Evolutionary conservation across 2,888 invertebrate species (phyloP), one percentile per base, ranked within the genome.

Genomic region (Campoplex capitator): DNA sequence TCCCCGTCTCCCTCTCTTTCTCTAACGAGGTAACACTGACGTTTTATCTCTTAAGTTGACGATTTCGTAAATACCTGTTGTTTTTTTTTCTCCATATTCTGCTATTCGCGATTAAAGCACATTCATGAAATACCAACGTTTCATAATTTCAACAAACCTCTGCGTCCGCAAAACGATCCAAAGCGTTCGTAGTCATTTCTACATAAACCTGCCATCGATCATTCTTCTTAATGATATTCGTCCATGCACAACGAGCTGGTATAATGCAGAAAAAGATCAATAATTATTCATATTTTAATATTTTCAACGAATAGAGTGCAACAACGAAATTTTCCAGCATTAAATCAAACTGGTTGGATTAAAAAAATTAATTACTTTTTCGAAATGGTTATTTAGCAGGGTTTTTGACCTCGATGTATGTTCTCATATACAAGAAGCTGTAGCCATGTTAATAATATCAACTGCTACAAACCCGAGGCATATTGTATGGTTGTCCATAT

Each of bases 401-500:
- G 32, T 16, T 62, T 32, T 32, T 13, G 83, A 68, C 32, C 51
- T 74, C 45, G 32, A 38, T 92, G 88, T 91, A 92, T 91, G 84
- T 28, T 42, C 35, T 23, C 42, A 74, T 42, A 56, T 56, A 62
- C 51, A n/a, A 56, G 51, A n/a, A 13, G 38, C 62, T 28, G 58
- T 35, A 67, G 35, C 48, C 74, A 68, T 42, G 54, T 51, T 51
- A 67, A 74, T n/a, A 51, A 58, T 83, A 68, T 56, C 38, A 51
- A 73, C 54, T 71, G 73, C 76, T 13, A 83, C 73, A 90, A 91
- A 87, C 80, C 81, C 86, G 85, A 80, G 87, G 71, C 76, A 76
- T 71, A 80, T 83, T 86, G 83, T 62, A 62, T 56, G 89, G 90
- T 89, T 91, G 89, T 90, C 91, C 89, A 90, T 91, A 91, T 90